A percentile compares a stretch with the other conserved stretches of the same genome.
phyloP scores from a whole-genome alignment of 2,113 vertebrate species.

The Pterophyllum scalare region DNA sequence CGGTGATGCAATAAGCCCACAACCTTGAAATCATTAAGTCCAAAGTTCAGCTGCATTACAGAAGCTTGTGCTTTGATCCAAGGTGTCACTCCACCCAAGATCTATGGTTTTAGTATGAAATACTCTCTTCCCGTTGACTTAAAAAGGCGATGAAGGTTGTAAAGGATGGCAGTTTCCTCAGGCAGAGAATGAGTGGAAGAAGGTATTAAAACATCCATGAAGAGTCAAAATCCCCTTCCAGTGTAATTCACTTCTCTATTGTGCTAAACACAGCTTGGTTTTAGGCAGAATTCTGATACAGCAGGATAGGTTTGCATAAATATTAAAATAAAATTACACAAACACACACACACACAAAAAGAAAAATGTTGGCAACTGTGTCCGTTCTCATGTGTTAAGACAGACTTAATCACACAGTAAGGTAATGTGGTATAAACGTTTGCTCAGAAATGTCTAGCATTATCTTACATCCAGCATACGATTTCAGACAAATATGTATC shows the following conservation, averaged over 20 bases:
- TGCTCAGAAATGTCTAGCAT: background rate
- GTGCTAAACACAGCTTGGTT: background rate
- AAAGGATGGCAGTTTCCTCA: constrained; percentile 7
- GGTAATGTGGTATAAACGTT: background rate
- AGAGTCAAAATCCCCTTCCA: background rate
- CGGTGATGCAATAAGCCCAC: constrained; percentile 39
- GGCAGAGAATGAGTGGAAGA: background rate
- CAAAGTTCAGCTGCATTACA: constrained; percentile 23
- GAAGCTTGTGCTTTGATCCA: constrained; percentile 14
- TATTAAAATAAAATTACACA: background rate
- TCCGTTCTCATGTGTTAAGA: background rate
- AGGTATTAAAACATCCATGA: background rate
- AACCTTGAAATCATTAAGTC: constrained; percentile 38
- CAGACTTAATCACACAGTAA: background rate
- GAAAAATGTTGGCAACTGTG: background rate
- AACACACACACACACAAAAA: background rate
- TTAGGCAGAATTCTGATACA: background rate
- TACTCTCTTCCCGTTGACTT: constrained; percentile 9
- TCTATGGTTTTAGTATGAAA: constrained; percentile 10
- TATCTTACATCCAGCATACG: background rate
- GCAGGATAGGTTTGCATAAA: background rate
- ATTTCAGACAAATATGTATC: background rate
- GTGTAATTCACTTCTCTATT: background rate
- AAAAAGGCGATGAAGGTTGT: constrained; percentile 4
- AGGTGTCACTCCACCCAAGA: background rate